Evolutionary conservation across 2,888 invertebrate species (phyloP), one percentile per base, ranked within the genome.

Genomic region (Sisyra terminalis): DNA sequence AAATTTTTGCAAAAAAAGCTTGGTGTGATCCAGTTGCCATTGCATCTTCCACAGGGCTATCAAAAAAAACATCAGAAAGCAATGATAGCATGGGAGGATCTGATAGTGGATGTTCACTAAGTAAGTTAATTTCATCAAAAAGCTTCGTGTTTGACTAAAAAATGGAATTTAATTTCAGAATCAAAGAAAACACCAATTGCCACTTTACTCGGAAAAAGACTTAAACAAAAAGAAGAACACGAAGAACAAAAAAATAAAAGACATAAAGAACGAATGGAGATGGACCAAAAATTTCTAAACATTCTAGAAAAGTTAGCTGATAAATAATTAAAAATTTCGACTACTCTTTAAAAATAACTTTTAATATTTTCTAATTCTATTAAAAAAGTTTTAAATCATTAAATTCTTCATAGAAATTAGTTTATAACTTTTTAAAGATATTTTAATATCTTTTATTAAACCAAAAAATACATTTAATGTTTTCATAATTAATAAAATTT

Each of bases 251-350:
- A 37, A 41, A 45, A 15, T 8, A 47, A 46, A 45, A 44, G 46
- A 35, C 49, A 50, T 30, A 45, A 46, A 42, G 48, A 50, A 34
- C 40, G 46, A 35, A 46, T 49, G 47, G 47, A 46, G 24, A 50
- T 48, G 46, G 49, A 50, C 36, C 31, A 40, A 39, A 49, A 44
- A 39, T 45, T 46, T 42, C 41, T 42, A 18, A 36, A 30, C 36
- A 37, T 29, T 30, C 35, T 17, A 16, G 24, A 39, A 9, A 39
- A 39, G 29, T 24, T 39, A 39, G 29, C 24, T 13, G 8, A 39
- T 3, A 39, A 37, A 37, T 37, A n/a, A n/a, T n/a, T n/a, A n/a
- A n/a, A n/a, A n/a, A n/a, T n/a, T n/a, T n/a, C n/a, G n/a, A n/a
- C n/a, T n/a, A n/a, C n/a, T n/a, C n/a, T n/a, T n/a, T n/a, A n/a